Evolutionary conservation across 2,113 vertebrate genomes (phyloP).

Genomic region (Muntiacus reevesi): DNA sequence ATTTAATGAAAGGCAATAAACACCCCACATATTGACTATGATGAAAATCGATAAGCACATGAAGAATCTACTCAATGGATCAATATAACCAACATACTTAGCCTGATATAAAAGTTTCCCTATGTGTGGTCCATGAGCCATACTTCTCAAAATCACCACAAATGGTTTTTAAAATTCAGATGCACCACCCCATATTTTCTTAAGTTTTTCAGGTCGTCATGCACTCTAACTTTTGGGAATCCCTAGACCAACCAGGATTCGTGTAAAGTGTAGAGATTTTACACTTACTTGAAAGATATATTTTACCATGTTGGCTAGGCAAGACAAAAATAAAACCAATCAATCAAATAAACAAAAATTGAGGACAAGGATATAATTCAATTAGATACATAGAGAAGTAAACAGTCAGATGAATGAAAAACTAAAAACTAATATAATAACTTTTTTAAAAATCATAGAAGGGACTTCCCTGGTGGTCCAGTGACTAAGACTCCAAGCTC

Average conservation of each 20-base stretch:
- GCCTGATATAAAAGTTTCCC: background rate
- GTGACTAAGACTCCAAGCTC: background rate
- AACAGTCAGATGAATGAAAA: background rate
- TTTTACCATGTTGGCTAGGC: background rate
- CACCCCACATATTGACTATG: background rate
- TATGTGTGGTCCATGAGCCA: background rate
- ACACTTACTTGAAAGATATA: background rate
- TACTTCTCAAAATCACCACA: background rate
- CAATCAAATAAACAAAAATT: background rate
- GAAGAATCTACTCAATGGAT: background rate
- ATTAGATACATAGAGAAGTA: background rate
- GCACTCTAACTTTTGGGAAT: background rate
- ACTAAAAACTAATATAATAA: background rate
- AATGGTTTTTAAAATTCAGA: background rate
- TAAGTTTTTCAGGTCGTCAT: background rate
- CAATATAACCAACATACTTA: background rate
- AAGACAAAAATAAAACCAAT: slow-evolving; percentile 36
- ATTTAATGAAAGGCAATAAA: background rate
- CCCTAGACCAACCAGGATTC: background rate
- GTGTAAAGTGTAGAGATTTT: background rate
- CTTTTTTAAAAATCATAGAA: background rate
- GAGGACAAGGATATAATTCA: background rate
- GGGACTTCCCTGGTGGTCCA: background rate
- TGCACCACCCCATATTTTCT: background rate
- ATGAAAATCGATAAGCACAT: background rate